A percentile compares a stretch with the other conserved stretches of the same genome.
These are phyloP conservation scores for Acarapis woodi DNA, from an alignment of 1,140 invertebrate genomes.

Conservation along the genomic window DNA sequence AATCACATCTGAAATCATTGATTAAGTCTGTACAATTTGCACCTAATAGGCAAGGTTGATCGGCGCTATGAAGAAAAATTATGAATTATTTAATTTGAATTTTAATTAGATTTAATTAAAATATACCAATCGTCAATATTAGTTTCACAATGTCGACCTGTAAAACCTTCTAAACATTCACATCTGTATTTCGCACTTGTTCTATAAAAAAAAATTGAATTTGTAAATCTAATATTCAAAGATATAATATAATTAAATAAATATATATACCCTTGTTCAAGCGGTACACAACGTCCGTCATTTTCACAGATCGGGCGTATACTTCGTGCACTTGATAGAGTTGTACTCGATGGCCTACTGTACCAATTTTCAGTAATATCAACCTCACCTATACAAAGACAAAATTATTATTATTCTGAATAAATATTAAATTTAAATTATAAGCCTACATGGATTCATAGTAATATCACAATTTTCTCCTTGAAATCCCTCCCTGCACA, in stretches of 20 bases:
- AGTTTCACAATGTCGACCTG: slow-evolving; percentile 67
- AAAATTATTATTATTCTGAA: slow-evolving; percentile 51
- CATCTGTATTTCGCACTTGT: slow-evolving; percentile 61
- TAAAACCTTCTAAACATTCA: slow-evolving; percentile 73
- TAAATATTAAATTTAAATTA: too few species aligned
- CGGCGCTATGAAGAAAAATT: too few species aligned
- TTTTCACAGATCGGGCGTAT: slow-evolving; percentile 25
- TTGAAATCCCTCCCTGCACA: slow-evolving; percentile 68
- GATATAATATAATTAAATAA: not conserved
- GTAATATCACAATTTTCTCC: slow-evolving; percentile 29
- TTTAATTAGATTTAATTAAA: too few species aligned
- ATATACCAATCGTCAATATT: slow-evolving; percentile 96
- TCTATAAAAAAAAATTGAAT: slow-evolving; percentile 48
- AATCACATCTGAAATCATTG: slow-evolving; percentile 70
- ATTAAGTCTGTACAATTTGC: slow-evolving; percentile 77
- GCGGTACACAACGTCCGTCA: slow-evolving; percentile 52
- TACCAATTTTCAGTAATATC: not conserved
- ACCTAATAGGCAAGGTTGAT: slow-evolving; percentile 63
- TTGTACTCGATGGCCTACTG: not conserved
- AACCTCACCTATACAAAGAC: slow-evolving; percentile 18
- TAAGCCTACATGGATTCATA: slow-evolving; percentile 58
- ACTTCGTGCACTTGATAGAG: too few species aligned
- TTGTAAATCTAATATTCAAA: too few species aligned
- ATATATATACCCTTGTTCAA: slow-evolving; percentile 30
- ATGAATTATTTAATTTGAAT: too few species aligned